A percentile compares a stretch with the other conserved stretches of the same genome.
phyloP scores from a whole-genome alignment of 2,113 vertebrate species.

The Nesoenas mayeri region DNA sequence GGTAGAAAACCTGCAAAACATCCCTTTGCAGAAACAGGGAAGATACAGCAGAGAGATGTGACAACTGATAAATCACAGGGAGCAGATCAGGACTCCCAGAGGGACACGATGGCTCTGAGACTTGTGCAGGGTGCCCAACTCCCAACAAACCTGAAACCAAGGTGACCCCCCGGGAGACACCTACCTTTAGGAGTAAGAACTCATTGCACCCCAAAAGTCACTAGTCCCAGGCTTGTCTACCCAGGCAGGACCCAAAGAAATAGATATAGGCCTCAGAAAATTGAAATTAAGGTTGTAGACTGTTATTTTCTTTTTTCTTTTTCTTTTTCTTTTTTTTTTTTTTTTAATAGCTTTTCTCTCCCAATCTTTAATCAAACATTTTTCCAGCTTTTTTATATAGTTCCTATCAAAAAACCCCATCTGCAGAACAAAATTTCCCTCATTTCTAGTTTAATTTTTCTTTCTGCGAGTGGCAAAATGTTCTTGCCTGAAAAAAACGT shows the following conservation, averaged over 20 bases:
- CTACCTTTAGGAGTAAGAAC: background rate
- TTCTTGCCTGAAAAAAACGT: conserved; percentile 38
- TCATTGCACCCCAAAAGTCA: background rate
- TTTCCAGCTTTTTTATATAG: conserved; percentile 19
- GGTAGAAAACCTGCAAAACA: background rate
- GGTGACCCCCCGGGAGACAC: background rate
- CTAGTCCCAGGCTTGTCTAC: background rate
- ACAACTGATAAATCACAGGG: background rate
- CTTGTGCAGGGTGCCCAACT: accelerated
- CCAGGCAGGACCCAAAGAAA: background rate
- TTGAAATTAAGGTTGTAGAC: background rate
- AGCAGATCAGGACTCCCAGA: background rate
- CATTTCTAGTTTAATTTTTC: conserved; percentile 1
- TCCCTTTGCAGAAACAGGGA: background rate
- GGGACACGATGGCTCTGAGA: background rate
- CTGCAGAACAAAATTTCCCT: conserved; percentile 4
- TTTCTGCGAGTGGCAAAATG: background rate
- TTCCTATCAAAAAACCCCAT: background rate
- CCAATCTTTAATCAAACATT: conserved; percentile 18
- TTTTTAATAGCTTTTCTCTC: background rate
- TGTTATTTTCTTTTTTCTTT: background rate
- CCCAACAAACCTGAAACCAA: background rate
- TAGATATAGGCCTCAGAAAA: background rate
- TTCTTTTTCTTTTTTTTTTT: too few relatives aligned
- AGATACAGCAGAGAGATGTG: background rate